Evolutionary conservation across 2,888 invertebrate species (phyloP).

Genomic region (Archaeoteleia sp.): DNA sequence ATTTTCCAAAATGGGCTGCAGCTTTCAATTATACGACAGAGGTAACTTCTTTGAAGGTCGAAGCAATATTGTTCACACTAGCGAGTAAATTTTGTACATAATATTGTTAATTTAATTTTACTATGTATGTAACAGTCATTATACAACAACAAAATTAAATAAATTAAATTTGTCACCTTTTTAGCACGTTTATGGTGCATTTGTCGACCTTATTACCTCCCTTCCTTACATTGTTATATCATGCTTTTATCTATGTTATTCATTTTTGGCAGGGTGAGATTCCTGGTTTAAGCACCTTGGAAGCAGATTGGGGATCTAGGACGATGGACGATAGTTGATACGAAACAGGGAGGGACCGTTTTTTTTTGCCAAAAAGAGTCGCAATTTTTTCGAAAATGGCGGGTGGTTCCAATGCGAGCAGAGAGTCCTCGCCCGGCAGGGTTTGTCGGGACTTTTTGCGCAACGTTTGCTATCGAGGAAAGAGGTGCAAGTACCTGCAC

Average conservation of each 20-base stretch:
- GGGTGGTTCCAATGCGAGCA: slow-evolving; percentile 59
- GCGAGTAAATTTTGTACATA: slow-evolving; percentile 68
- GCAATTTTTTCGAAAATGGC: slow-evolving; percentile 58
- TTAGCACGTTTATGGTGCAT: slow-evolving; percentile 16
- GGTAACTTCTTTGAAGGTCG: slow-evolving; percentile 61
- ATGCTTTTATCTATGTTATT: too few species aligned
- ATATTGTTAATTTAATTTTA: slow-evolving; percentile 71
- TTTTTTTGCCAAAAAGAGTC: too few species aligned
- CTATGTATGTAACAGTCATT: slow-evolving; percentile 70
- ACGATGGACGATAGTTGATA: too few species aligned
- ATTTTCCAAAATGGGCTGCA: too few species aligned
- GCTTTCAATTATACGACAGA: slow-evolving; percentile 51
- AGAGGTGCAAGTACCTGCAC: slow-evolving; percentile 77
- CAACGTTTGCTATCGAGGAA: slow-evolving; percentile 78
- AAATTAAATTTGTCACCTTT: slow-evolving; percentile 60
- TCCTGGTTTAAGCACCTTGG: too few species aligned
- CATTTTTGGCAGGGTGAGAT: too few species aligned
- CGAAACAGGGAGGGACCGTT: too few species aligned
- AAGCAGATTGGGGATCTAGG: too few species aligned
- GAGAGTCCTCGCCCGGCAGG: slow-evolving; percentile 63
- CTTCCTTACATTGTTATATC: too few species aligned
- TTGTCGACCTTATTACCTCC: slow-evolving; percentile 1
- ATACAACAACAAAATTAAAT: slow-evolving; percentile 69
- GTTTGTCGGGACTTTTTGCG: slow-evolving; percentile 79
- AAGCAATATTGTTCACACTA: slow-evolving; percentile 59